phyloP scores from a whole-genome alignment of 2,888 invertebrate species.

The Dynastes maya region DNA sequence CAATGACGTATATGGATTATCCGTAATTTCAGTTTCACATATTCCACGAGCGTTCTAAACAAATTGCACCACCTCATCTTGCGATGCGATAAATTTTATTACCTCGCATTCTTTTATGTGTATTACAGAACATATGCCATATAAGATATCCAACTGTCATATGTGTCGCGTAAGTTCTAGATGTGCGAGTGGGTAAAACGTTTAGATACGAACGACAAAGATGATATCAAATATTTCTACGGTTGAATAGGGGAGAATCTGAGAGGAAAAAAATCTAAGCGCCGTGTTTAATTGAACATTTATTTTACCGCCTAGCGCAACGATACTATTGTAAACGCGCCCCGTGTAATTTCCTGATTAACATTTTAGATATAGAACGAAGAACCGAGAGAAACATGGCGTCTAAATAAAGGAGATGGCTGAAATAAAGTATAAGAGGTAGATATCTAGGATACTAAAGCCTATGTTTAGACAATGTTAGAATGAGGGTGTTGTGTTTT shows the following conservation, averaged over 20 bases:
- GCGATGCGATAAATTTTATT: slow-evolving; percentile 59
- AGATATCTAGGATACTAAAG: slow-evolving; percentile 46
- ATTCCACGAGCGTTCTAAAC: slow-evolving; percentile 56
- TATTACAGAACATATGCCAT: slow-evolving; percentile 53
- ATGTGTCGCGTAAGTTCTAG: slow-evolving; percentile 21
- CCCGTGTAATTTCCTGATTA: slow-evolving; percentile 32
- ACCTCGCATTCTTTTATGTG: slow-evolving; percentile 57
- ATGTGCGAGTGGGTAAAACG: slow-evolving; percentile 28
- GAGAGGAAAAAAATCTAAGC: no score
- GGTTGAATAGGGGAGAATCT: no score
- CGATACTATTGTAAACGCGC: neutral
- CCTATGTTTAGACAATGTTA: slow-evolving; percentile 47
- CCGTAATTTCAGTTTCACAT: slow-evolving; percentile 54
- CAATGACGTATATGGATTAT: slow-evolving; percentile 51
- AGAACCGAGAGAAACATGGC: neutral
- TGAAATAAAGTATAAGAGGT: slow-evolving; percentile 37
- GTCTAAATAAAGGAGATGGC: slow-evolving; percentile 31
- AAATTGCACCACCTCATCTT: slow-evolving; percentile 55
- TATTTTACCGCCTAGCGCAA: no score
- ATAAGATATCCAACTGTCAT: slow-evolving; percentile 47
- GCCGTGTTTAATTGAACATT: no score
- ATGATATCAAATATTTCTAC: neutral
- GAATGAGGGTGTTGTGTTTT: slow-evolving; percentile 47
- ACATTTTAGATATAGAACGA: slow-evolving; percentile 23
- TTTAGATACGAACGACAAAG: slow-evolving; percentile 20